These are phyloP conservation scores for Ooceraea biroi DNA, from an alignment of 1,140 invertebrate genomes.

Conservation along the genomic window DNA sequence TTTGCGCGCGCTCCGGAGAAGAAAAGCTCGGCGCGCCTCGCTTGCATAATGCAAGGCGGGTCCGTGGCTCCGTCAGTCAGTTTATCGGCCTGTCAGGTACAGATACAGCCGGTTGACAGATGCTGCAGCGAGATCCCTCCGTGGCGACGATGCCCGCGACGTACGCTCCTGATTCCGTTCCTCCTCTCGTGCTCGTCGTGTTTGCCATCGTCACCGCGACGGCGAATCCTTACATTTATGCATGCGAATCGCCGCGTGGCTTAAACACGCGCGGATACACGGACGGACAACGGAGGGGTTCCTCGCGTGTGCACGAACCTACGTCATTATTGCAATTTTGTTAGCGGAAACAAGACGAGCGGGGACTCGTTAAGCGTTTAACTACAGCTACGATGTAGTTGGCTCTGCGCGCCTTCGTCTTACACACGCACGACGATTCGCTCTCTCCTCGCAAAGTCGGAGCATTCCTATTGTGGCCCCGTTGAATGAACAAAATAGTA, in stretches of 20 bases:
- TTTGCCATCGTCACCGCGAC: background rate
- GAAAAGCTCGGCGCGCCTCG: slow-evolving; percentile 62
- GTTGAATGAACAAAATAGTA: slow-evolving; percentile 18
- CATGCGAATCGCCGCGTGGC: background rate
- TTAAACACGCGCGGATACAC: background rate
- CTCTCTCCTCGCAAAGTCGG: background rate
- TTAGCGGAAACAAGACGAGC: slow-evolving; percentile 26
- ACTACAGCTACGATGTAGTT: background rate
- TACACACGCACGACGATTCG: background rate
- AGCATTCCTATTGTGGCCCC: background rate
- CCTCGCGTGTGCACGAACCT: background rate
- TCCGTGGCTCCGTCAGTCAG: slow-evolving; percentile 66
- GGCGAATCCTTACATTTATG: background rate
- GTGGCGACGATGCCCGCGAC: slow-evolving; percentile 39
- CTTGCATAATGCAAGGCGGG: slow-evolving; percentile 72
- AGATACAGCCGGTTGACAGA: slow-evolving; percentile 68
- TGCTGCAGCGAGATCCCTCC: slow-evolving; percentile 57
- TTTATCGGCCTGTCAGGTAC: slow-evolving; percentile 72
- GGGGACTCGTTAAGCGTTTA: slow-evolving; percentile 25
- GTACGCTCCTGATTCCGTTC: slow-evolving; percentile 15
- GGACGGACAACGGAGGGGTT: slow-evolving; percentile 1
- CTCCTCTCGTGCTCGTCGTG: slow-evolving; percentile 7
- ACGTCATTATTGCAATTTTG: slow-evolving; percentile 49
- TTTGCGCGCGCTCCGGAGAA: slow-evolving; percentile 50
- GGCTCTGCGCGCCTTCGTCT: background rate